phyloP scores from a whole-genome alignment of 1,140 invertebrate species.

The Bombus terrestris region DNA sequence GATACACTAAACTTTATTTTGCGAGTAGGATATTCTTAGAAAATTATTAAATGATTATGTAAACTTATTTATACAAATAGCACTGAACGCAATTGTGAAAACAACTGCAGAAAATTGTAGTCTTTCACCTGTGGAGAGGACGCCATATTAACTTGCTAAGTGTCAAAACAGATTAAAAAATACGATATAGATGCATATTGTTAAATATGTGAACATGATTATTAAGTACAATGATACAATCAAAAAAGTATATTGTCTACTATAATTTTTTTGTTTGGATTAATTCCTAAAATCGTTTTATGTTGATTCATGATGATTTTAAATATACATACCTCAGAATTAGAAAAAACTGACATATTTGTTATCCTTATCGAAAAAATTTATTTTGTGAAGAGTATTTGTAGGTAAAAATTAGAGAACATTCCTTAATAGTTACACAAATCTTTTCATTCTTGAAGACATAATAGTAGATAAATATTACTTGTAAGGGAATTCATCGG shows the following conservation, averaged over 20 bases:
- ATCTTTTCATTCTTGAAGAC: background rate
- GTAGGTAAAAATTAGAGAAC: background rate
- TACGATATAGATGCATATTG: background rate
- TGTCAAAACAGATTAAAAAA: conserved; percentile 66
- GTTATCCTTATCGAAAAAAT: background rate
- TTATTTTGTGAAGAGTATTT: background rate
- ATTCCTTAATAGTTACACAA: background rate
- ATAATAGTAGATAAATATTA: conserved; percentile 10
- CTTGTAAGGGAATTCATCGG: conserved; percentile 39
- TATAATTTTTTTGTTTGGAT: background rate
- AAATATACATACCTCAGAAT: conserved; percentile 20
- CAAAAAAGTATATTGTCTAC: background rate
- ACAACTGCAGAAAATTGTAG: conserved; percentile 33
- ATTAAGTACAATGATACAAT: background rate
- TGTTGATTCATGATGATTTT: conserved; percentile 14
- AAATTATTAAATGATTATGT: background rate
- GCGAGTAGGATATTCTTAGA: background rate
- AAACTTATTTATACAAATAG: background rate
- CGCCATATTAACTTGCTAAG: conserved; percentile 66
- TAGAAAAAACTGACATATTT: conserved; percentile 4
- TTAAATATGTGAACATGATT: background rate
- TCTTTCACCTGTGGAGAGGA: conserved; percentile 62
- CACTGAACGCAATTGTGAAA: conserved; percentile 2
- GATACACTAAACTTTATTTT: background rate
- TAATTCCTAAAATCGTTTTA: background rate